Evolutionary conservation across 2,113 vertebrate genomes (phyloP), one percentile per base, ranked within the genome.

Genomic region (Vicugna pacos): DNA sequence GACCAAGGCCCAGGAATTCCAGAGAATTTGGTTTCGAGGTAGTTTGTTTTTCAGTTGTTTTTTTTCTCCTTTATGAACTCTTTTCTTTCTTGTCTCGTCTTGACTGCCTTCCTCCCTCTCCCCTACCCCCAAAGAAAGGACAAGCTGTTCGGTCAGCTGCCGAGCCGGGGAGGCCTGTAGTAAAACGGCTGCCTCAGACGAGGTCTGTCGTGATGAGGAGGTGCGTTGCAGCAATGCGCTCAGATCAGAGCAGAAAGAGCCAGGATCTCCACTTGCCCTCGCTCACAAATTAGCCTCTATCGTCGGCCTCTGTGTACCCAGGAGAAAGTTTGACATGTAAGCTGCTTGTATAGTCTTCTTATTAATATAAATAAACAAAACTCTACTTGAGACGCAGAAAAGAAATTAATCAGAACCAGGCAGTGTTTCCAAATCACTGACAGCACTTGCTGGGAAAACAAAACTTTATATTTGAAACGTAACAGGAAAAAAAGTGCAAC

Each of bases 281-380:
- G 26, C 64, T 82, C 35, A 13, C 14, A n/a, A 95, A 70, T 76
- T 86, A 84, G 64, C 30, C 67, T 90, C 69, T 87, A 52, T 85
- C 32, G 72, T 65, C 7, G 22, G 87, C 70, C 75, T 80, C 70
- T 81, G 50, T 72, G 52, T 50, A 65, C 67, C 69, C 83, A 65
- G 75, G 73, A 72, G 75, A 91, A 84, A 86, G 75, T 16, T 52
- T 80, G 80, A 75, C 73, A 32, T 90, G 87, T 84, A 84, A 93
- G 89, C 48, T 84, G 92, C 87, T 50, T 95, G 83, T 92, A 64
- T 52, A 90, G 94, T 85, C 89, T 93, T 91, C 75, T 89, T 79
- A 81, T 73, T 81, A 95, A 72, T 93, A 73, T 81, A 93, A 97
- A 97, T 95, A 97, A 97, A 97, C 65, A 95, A 92, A 65, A 48